A percentile compares a stretch with the other conserved stretches of the same genome.
These are phyloP conservation scores for Dolomedes plantarius DNA, from an alignment of 2,888 invertebrate genomes.

Conservation along the genomic window DNA sequence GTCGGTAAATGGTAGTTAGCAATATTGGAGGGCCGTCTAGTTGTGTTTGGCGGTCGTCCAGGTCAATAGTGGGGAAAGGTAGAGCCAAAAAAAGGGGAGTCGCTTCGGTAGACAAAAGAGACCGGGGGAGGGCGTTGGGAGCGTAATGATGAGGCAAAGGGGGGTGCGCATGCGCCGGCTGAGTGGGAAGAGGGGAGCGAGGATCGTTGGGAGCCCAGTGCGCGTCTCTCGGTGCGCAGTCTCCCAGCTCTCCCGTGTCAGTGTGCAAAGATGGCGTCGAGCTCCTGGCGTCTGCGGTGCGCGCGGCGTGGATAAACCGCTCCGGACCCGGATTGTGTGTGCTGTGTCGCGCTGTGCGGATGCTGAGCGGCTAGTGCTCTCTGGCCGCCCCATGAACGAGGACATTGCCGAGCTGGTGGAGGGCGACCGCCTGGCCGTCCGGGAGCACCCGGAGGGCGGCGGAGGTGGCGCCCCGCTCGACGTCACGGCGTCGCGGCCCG, in stretches of 20 bases:
- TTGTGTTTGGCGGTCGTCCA: slow-evolving; percentile 12
- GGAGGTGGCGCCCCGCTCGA: slow-evolving; percentile 63
- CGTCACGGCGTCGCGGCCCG: slow-evolving; percentile 46
- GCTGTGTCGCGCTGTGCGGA: not conserved
- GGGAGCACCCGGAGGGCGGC: slow-evolving; percentile 72
- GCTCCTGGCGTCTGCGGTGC: slow-evolving; percentile 51
- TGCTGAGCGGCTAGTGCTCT: slow-evolving; percentile 73
- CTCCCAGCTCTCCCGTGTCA: slow-evolving; percentile 36
- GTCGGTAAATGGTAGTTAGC: too few relatives aligned
- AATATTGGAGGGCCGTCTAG: too few relatives aligned
- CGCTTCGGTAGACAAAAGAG: slow-evolving; percentile 24
- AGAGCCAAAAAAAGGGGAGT: not conserved
- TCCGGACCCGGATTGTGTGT: slow-evolving; percentile 33
- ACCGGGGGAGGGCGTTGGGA: slow-evolving; percentile 1
- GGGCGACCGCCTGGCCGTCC: slow-evolving; percentile 76
- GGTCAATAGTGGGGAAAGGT: slow-evolving; percentile 11
- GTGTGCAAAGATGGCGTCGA: slow-evolving; percentile 65
- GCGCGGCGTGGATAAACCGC: slow-evolving; percentile 42
- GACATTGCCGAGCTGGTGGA: slow-evolving; percentile 78
- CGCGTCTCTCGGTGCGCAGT: slow-evolving; percentile 26
- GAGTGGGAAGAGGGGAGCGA: not conserved
- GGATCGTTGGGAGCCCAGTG: not conserved
- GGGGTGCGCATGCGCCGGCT: slow-evolving; percentile 26
- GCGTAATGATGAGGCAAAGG: not conserved
- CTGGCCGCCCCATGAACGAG: slow-evolving; percentile 76